These are phyloP conservation scores for Fabriciana adippe DNA, from an alignment of 2,888 invertebrate genomes.

Conservation along the genomic window DNA sequence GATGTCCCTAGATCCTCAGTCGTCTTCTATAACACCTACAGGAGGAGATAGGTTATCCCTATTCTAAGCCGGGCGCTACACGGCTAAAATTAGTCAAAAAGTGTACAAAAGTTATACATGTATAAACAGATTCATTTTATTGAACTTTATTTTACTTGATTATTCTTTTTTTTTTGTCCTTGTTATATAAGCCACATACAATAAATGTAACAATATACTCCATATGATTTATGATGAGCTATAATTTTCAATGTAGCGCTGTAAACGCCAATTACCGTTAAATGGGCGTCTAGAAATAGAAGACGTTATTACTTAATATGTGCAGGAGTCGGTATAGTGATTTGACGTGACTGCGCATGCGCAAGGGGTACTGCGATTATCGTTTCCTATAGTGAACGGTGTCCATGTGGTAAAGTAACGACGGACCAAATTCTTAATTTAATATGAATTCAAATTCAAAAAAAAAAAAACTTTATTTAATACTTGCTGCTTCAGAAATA, in stretches of 20 bases:
- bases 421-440: neutral
- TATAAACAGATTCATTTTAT: no score
- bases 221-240: constrained; percentile 28
- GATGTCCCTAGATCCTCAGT: no score
- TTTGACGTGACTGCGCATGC: constrained; percentile 50
- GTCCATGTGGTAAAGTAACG: constrained; percentile 32
- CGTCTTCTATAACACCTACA: no score
- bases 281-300: constrained; percentile 48
- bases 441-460: neutral
- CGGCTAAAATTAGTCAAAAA: no score
- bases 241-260: constrained; percentile 26
- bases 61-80: no score
- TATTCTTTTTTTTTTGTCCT: no score
- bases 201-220: neutral
- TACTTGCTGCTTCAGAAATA: no score
- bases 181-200: neutral
- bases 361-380: constrained; percentile 54
- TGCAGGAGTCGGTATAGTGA: constrained; percentile 41
- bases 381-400: constrained; percentile 53
- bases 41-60: no score
- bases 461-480: neutral
- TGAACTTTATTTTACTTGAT: no score
- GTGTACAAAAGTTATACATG: no score
- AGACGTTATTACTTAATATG: constrained; percentile 21
- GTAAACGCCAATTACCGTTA: constrained; percentile 53